phyloP scores from a whole-genome alignment of 2,113 vertebrate species.

The Gadus chalcogrammus region DNA sequence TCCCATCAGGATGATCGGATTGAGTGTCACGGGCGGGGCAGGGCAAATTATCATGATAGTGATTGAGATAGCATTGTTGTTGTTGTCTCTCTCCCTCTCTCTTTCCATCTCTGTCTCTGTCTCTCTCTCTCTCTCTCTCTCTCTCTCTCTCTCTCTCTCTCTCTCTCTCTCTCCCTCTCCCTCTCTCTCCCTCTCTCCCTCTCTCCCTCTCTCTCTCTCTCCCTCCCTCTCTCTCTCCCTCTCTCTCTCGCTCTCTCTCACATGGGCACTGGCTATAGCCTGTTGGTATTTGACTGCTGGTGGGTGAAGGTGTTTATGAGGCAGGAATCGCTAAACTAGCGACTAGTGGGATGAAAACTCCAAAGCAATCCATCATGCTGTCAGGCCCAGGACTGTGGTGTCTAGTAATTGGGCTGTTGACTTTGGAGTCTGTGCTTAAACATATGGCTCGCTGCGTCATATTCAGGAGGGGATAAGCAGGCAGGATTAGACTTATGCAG shows the following conservation, averaged over 20 bases:
- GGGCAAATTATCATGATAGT: neutral
- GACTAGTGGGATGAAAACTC: no score
- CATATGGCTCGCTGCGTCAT: no score
- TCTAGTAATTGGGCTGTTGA: no score
- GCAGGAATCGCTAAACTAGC: no score
- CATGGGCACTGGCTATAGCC: no score
- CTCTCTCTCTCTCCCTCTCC: neutral
- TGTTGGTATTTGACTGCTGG: no score
- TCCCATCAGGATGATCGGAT: constrained; percentile 45
- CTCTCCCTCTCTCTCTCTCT: neutral
- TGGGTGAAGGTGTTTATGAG: neutral
- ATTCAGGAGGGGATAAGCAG: no score
- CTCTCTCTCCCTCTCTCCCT: neutral
- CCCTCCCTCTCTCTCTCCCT: neutral
- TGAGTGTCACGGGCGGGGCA: constrained; percentile 17
- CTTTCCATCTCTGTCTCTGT: neutral
- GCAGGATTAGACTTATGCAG: no score
- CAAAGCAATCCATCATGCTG: no score
- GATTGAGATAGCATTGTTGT: neutral
- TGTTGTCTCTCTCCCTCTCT: neutral
- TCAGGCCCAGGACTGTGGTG: no score
- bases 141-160: neutral
- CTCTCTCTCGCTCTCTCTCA: neutral
- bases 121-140: neutral
- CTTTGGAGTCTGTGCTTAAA: no score